A percentile compares a stretch with the other conserved stretches of the same genome.
Conservation (phyloP, 2,113 vertebrate species). For the Cephalopterus ornatus region DNA sequence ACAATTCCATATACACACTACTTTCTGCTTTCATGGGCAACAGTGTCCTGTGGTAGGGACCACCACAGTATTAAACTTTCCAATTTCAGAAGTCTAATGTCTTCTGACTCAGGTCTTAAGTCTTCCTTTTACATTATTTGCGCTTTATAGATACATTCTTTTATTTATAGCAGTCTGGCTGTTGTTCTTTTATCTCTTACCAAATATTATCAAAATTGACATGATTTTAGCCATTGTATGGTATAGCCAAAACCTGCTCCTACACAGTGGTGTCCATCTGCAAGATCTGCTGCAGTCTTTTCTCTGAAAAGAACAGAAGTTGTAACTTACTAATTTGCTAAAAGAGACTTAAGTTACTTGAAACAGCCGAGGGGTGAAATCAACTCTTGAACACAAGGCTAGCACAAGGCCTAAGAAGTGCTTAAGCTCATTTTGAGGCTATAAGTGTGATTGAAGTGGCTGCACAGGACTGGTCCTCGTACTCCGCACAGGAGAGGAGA, state of each 20-base stretch:
- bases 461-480: neutral
- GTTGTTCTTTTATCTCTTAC: neutral
- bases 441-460: neutral
- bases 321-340: neutral
- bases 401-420: neutral
- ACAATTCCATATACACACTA: neutral
- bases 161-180: neutral
- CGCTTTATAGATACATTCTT: neutral
- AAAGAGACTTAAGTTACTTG: neutral
- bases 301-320: neutral
- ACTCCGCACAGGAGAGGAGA: neutral
- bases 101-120: neutral
- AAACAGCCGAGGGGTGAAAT: neutral
- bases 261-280: neutral
- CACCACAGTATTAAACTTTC: neutral
- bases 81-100: neutral
- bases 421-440: neutral
- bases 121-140: neutral
- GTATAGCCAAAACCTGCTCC: neutral
- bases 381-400: neutral
- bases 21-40: neutral
- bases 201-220: neutral
- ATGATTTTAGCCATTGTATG: neutral
- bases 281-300: neutral
- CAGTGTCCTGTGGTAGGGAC: neutral